These are phyloP conservation scores for Chaetops frenatus DNA, from an alignment of 2,113 vertebrate genomes.

Conservation along the genomic window DNA sequence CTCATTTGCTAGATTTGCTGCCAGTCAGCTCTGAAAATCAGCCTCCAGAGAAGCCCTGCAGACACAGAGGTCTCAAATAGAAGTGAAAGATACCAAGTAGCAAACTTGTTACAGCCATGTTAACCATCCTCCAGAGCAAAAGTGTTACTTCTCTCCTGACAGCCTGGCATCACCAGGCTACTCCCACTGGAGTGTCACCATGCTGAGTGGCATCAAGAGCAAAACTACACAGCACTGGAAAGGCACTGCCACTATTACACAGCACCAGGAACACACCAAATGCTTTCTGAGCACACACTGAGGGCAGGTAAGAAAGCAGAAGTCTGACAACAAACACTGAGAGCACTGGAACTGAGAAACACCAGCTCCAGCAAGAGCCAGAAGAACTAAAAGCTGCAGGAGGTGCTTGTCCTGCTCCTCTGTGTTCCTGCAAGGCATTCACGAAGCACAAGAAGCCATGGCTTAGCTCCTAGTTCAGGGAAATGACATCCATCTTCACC, in stretches of 20 bases:
- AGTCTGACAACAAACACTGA: not conserved
- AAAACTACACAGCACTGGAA: not conserved
- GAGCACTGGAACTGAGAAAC: not conserved
- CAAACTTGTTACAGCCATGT: not conserved
- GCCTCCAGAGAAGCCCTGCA: not conserved
- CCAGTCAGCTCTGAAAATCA: not conserved
- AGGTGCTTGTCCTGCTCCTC: not conserved
- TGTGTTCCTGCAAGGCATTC: not conserved
- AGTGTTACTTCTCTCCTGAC: not conserved
- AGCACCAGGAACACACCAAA: not conserved
- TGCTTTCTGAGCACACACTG: fast-evolving
- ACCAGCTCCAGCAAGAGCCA: not conserved
- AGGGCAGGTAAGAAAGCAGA: not conserved
- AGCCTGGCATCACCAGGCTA: not conserved
- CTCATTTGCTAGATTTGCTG: not conserved
- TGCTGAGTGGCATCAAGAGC: fast-evolving
- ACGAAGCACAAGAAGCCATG: not conserved
- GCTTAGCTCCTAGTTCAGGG: not conserved
- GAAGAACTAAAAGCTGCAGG: not conserved
- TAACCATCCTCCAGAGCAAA: not conserved
- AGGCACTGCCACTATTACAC: not conserved
- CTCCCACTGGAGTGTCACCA: not conserved
- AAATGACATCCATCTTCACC: not conserved
- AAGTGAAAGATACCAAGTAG: fast-evolving
- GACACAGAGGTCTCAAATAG: not conserved